phyloP scores from a whole-genome alignment of 23 tunicate species.

The Styela clava region DNA sequence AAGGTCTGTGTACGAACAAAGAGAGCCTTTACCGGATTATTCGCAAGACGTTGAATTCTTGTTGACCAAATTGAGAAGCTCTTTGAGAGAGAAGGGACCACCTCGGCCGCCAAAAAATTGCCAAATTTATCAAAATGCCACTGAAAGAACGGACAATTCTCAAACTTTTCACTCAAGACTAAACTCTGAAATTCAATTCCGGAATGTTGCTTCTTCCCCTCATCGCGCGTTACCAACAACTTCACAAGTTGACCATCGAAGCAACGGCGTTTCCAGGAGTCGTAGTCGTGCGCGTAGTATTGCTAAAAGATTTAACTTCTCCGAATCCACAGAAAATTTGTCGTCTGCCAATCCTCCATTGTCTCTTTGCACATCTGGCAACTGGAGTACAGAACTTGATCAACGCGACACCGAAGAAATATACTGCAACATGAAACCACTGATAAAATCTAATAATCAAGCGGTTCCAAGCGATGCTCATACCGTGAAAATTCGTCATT shows the following conservation, averaged over 20 bases:
- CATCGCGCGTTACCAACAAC: slow-evolving; percentile 13
- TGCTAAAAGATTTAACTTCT: slow-evolving; percentile 65
- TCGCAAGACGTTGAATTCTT: slow-evolving; percentile 40
- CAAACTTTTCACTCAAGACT: not conserved
- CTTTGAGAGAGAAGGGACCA: slow-evolving; percentile 34
- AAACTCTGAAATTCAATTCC: not conserved
- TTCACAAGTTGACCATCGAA: not conserved
- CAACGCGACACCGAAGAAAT: not conserved
- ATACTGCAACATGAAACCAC: slow-evolving; percentile 25
- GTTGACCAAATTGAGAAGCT: slow-evolving; percentile 41
- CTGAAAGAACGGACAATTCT: not conserved
- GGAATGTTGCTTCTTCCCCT: not conserved
- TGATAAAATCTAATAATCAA: not conserved
- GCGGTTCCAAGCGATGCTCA: not conserved
- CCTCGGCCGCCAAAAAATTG: not conserved
- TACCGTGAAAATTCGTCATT: not conserved
- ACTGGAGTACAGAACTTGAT: slow-evolving; percentile 26
- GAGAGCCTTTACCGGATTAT: slow-evolving; percentile 36
- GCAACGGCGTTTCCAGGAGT: slow-evolving; percentile 41
- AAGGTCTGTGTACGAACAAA: slow-evolving; percentile 3
- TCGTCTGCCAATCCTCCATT: not conserved
- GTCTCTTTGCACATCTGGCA: not conserved
- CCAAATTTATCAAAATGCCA: not conserved
- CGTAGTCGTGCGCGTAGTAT: slow-evolving; percentile 59
- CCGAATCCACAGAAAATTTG: slow-evolving; percentile 61